These are phyloP conservation scores for Echinops telfairi DNA, from an alignment of 2,113 vertebrate species.

Conservation along the genomic window DNA sequence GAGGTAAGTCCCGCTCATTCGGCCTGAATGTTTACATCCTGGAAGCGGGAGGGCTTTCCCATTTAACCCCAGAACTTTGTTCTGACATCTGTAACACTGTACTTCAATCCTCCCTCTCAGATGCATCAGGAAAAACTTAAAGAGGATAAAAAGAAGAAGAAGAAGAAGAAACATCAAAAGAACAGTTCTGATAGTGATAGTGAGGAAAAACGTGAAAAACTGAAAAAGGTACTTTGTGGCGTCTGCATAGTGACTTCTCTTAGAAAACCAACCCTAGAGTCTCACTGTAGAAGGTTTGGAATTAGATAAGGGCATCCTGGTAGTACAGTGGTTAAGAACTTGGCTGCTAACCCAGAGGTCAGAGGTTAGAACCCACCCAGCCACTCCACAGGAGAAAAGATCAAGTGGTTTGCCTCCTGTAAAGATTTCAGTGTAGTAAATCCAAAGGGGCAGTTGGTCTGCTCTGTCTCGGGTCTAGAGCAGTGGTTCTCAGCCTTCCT, in stretches of 20 bases:
- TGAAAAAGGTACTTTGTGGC: slow-evolving; percentile 92
- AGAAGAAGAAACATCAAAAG: slow-evolving; percentile 94
- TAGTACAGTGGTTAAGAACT: neutral
- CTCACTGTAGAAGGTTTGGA: neutral
- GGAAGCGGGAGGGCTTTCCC: neutral
- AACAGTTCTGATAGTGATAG: slow-evolving; percentile 93
- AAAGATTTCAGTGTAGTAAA: neutral
- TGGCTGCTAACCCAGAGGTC: neutral
- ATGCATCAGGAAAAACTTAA: slow-evolving; percentile 97
- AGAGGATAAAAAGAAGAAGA: slow-evolving; percentile 95
- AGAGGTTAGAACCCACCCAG: neutral
- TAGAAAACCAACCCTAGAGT: neutral
- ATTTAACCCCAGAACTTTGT: neutral
- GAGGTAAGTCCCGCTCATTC: slow-evolving; percentile 87
- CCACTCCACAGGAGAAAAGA: neutral
- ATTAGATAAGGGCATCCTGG: neutral
- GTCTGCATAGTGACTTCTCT: neutral
- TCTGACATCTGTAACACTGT: neutral
- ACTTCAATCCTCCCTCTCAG: slow-evolving; percentile 84
- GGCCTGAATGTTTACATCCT: neutral
- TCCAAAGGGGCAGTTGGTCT: neutral
- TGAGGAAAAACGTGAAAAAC: slow-evolving; percentile 95
- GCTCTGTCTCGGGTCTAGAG: neutral
- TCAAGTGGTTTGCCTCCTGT: neutral
- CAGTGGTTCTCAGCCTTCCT: too few relatives aligned